A percentile compares a stretch with the other conserved stretches of the same genome.
These are phyloP conservation scores for Chrysolina haemoptera DNA, from an alignment of 2,888 invertebrate genomes.

Conservation along the genomic window DNA sequence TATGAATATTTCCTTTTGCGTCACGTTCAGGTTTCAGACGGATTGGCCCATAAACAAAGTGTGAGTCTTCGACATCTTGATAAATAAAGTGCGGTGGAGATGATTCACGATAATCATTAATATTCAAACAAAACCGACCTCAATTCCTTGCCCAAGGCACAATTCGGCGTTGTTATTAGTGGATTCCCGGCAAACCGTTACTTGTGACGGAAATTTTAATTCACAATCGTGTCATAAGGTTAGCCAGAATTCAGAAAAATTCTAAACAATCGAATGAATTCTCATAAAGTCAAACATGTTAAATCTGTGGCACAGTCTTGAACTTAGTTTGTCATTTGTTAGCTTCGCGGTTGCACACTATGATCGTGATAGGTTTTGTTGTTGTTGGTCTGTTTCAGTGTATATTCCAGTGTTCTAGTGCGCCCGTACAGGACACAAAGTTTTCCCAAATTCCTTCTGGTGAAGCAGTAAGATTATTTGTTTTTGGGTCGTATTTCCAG, in stretches of 20 bases:
- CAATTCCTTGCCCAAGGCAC: not conserved
- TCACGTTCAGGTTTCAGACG: not conserved
- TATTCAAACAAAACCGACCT: not conserved
- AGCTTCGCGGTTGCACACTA: not conserved
- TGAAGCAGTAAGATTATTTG: slow-evolving; percentile 28
- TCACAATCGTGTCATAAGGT: slow-evolving; percentile 24
- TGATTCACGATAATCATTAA: not conserved
- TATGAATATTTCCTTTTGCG: not conserved
- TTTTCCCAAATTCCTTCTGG: slow-evolving; percentile 27
- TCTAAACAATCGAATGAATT: slow-evolving; percentile 20
- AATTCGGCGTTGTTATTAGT: slow-evolving; percentile 16
- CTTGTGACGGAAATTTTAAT: slow-evolving; percentile 13
- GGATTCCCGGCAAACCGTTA: slow-evolving; percentile 12
- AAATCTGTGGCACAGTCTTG: slow-evolving; percentile 12
- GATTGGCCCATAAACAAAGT: not conserved
- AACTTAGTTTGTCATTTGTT: slow-evolving; percentile 11
- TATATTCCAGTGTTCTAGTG: not conserved
- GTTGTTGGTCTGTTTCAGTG: slow-evolving; percentile 3
- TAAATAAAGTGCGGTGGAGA: not conserved
- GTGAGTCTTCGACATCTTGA: not conserved
- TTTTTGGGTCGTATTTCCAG: too few species aligned
- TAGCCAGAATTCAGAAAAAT: slow-evolving; percentile 28
- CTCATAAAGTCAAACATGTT: not conserved
- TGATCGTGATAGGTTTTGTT: slow-evolving; percentile 10
- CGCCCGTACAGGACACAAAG: not conserved